These are phyloP conservation scores for Cyprinodon tularosa DNA, from an alignment of 2,113 vertebrate species.

Conservation along the genomic window DNA sequence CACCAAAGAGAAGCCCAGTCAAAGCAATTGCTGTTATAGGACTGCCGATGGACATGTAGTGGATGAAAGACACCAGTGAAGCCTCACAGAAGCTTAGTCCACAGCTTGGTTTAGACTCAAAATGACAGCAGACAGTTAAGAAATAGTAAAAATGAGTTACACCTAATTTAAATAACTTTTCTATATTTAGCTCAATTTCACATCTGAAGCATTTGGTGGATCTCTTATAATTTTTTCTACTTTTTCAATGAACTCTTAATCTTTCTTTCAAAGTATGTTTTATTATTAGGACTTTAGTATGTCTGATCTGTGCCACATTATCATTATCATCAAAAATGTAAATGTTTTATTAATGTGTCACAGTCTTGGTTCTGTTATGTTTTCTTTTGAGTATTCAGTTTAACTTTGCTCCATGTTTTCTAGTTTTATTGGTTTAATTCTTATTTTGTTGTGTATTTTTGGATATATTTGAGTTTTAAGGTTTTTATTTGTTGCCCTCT, in stretches of 20 bases:
- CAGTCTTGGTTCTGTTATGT: no score
- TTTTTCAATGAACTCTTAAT: neutral
- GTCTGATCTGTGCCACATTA: no score
- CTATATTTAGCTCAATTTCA: constrained; percentile 20
- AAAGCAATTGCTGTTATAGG: constrained; percentile 14
- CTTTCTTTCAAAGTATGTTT: neutral
- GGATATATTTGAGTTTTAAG: no score
- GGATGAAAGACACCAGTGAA: constrained; percentile 19
- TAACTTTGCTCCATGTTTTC: no score
- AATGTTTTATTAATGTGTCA: no score
- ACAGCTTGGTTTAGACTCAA: constrained; percentile 18
- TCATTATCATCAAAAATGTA: no score
- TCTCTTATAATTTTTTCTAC: neutral
- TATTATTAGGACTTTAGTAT: no score
- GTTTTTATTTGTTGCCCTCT: no score
- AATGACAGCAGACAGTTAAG: constrained; percentile 31
- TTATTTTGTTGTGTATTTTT: no score
- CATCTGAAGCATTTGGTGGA: constrained; percentile 1
- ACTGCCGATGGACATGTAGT: constrained; percentile 35
- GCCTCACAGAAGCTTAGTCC: constrained; percentile 30
- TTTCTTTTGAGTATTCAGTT: no score
- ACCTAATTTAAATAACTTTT: constrained; percentile 40
- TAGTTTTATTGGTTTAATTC: no score
- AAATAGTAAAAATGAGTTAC: constrained; percentile 25
- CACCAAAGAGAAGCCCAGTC: constrained; percentile 29